Conservation (phyloP, 2,888 invertebrate genomes). For the Trissoscelio sp. region DNA sequence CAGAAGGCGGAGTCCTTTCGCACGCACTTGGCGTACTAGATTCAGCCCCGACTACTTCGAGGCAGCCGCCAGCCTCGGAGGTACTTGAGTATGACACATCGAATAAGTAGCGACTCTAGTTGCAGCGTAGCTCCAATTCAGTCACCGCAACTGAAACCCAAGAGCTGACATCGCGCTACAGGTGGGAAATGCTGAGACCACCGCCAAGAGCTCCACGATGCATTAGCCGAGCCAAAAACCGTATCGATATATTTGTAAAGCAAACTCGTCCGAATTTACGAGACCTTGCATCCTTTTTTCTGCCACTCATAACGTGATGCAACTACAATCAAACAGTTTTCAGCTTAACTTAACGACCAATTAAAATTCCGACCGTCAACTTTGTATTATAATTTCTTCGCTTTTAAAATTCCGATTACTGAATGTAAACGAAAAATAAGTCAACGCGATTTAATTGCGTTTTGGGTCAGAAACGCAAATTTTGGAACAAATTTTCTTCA, state of each 20-base stretch:
- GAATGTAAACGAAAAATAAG: too few relatives aligned
- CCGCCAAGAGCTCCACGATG: slow-evolving; percentile 65
- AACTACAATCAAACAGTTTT: slow-evolving; percentile 25
- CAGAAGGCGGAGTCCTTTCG: slow-evolving; percentile 63
- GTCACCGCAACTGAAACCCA: slow-evolving; percentile 68
- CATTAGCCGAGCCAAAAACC: slow-evolving; percentile 65
- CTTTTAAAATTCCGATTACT: too few relatives aligned
- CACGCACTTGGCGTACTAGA: slow-evolving; percentile 68
- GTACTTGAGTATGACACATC: slow-evolving; percentile 67
- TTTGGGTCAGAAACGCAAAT: too few relatives aligned
- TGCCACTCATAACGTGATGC: slow-evolving; percentile 15
- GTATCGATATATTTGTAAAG: slow-evolving; percentile 65
- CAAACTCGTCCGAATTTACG: slow-evolving; percentile 40
- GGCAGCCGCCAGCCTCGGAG: slow-evolving; percentile 55
- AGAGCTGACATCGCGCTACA: slow-evolving; percentile 71
- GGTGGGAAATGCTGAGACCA: slow-evolving; percentile 70
- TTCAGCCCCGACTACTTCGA: slow-evolving; percentile 65
- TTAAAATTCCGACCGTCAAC: too few relatives aligned
- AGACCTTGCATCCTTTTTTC: slow-evolving; percentile 25
- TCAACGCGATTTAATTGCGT: too few relatives aligned
- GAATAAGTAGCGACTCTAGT: slow-evolving; percentile 67
- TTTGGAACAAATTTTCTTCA: too few relatives aligned
- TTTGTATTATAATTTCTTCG: too few relatives aligned
- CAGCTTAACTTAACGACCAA: slow-evolving; percentile 2
- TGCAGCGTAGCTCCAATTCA: slow-evolving; percentile 67